These are phyloP conservation scores for Capitella teleta DNA, from an alignment of 1,140 invertebrate species.

Conservation along the genomic window DNA sequence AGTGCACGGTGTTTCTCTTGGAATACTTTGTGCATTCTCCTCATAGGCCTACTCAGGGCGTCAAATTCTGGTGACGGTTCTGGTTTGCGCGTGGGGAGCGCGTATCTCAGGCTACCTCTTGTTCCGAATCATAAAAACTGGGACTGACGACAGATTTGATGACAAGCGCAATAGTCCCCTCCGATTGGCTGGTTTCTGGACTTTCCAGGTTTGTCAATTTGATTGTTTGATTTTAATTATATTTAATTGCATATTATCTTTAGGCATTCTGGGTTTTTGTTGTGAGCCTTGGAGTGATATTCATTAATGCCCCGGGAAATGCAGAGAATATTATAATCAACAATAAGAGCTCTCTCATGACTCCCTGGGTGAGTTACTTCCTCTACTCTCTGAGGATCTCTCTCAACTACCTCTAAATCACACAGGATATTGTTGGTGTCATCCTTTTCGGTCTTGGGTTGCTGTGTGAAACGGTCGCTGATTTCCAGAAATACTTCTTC, in stretches of 20 bases:
- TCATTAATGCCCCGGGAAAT: constrained; percentile 67
- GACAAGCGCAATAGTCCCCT: constrained; percentile 74
- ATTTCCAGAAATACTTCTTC: constrained; percentile 82
- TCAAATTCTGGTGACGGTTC: constrained; percentile 74
- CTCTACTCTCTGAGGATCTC: constrained; percentile 11
- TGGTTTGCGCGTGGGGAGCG: constrained; percentile 73
- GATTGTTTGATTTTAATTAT: too few species aligned
- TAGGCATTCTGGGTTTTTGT: constrained; percentile 85
- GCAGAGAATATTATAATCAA: too few species aligned
- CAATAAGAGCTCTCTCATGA: too few species aligned
- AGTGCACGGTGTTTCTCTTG: constrained; percentile 11
- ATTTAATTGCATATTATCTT: too few species aligned
- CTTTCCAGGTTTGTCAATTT: constrained; percentile 84
- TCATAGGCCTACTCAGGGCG: constrained; percentile 66
- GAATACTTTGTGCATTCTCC: constrained; percentile 2
- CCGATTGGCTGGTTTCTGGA: constrained; percentile 79
- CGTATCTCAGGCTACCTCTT: constrained; percentile 73
- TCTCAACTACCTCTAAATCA: too few species aligned
- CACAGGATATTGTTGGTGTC: constrained; percentile 59
- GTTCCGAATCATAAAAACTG: constrained; percentile 77
- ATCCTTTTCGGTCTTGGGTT: constrained; percentile 72
- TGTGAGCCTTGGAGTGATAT: constrained; percentile 80
- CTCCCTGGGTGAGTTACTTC: too few species aligned
- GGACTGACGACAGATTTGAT: constrained; percentile 78
- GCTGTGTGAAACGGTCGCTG: constrained; percentile 74